Conservation (phyloP, 2,797 vertebrate genomes). For the Cirrhinus mrigala region DNA sequence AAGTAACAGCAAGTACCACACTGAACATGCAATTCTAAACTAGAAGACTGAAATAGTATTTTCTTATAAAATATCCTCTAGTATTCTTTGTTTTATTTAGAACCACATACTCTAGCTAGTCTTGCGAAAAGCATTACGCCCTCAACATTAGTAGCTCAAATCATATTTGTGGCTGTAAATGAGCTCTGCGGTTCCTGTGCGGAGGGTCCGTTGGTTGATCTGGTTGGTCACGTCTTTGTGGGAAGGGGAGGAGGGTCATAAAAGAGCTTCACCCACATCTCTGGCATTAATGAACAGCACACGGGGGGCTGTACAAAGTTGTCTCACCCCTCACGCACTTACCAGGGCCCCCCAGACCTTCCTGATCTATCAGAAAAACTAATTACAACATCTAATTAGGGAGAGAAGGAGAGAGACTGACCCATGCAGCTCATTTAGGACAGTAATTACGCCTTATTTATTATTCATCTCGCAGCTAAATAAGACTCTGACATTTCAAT, state of each 20-base stretch:
- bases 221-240: conserved; percentile 35
- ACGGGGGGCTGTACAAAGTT: conserved; percentile 82
- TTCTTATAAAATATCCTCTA: too few species aligned
- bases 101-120: neutral
- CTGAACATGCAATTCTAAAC: neutral
- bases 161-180: conserved; percentile 26
- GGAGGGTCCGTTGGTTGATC: neutral
- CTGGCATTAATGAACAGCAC: conserved; percentile 79
- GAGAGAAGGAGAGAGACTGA: conserved; percentile 86
- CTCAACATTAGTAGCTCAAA: neutral
- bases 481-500: conserved; percentile 98
- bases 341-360: conserved; percentile 86
- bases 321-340: conserved; percentile 86
- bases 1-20: neutral
- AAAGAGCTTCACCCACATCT: conserved; percentile 70
- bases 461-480: conserved; percentile 99
- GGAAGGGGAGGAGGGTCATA: conserved; percentile 62
- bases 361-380: conserved; percentile 96
- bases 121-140: neutral
- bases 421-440: conserved; percentile 92
- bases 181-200: conserved; percentile 28
- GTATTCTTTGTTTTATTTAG: neutral
- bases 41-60: neutral
- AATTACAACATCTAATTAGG: conserved; percentile 99
- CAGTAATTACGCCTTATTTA: conserved; percentile 99